These are phyloP conservation scores for Halictus rubicundus DNA, from an alignment of 1,140 invertebrate species.

Conservation along the genomic window DNA sequence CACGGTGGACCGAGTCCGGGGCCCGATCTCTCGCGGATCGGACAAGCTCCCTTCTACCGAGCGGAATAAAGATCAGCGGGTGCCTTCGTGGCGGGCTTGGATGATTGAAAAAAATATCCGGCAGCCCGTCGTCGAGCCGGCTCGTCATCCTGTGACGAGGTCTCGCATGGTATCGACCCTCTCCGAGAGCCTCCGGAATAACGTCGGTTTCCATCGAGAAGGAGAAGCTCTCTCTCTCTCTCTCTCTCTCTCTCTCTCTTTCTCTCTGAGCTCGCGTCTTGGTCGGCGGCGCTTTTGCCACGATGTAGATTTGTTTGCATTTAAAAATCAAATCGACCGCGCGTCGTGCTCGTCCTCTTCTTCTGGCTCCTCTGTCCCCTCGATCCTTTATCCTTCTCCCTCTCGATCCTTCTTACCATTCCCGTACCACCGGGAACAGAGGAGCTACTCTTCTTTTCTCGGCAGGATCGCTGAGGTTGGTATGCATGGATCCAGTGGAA, in stretches of 20 bases:
- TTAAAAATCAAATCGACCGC: conserved; percentile 80
- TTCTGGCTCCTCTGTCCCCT: conserved; percentile 11
- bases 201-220: conserved; percentile 49
- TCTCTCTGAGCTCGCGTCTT: conserved; percentile 55
- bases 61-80: conserved; percentile 38
- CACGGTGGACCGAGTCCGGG: not conserved
- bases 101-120: conserved; percentile 77
- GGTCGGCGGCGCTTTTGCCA: conserved; percentile 77
- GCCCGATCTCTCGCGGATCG: conserved; percentile 22
- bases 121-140: conserved; percentile 56
- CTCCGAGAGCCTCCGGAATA: conserved; percentile 47
- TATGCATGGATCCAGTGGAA: conserved; percentile 70
- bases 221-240: no score
- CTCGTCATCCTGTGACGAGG: conserved; percentile 52
- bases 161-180: not conserved
- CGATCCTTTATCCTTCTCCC: conserved; percentile 5
- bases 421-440: conserved; percentile 2
- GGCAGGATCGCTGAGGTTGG: conserved; percentile 64
- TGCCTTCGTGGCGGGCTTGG: conserved; percentile 51
- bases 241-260: no score
- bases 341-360: not conserved
- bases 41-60: not conserved
- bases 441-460: conserved; percentile 52
- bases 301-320: conserved; percentile 81
- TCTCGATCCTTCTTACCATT: conserved; percentile 26